Percentiles rank a stretch among this genome's conserved stretches.
These are phyloP conservation scores for Geophilus truncorum DNA, from an alignment of 2,888 invertebrate species.

Conservation along the genomic window DNA sequence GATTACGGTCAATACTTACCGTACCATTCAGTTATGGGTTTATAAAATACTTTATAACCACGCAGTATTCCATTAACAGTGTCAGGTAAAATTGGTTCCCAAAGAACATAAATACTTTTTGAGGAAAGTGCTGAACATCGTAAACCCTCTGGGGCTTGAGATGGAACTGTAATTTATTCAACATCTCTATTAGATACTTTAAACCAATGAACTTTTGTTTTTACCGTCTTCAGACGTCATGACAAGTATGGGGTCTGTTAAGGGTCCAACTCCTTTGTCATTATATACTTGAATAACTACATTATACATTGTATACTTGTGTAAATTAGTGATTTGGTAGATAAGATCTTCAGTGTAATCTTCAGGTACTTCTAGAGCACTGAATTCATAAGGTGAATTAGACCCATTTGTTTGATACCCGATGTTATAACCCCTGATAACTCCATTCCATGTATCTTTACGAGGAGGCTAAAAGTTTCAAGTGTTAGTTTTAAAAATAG, in stretches of 20 bases:
- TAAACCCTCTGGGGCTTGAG: not conserved
- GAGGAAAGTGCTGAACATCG: slow-evolving; percentile 27
- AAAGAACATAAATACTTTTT: slow-evolving; percentile 25
- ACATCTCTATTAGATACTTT: not conserved
- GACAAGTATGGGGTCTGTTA: not conserved
- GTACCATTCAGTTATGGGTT: slow-evolving; percentile 27
- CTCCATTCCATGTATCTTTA: slow-evolving; percentile 27
- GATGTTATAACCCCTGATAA: slow-evolving; percentile 17
- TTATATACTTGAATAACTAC: slow-evolving; percentile 23
- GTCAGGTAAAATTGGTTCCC: not conserved
- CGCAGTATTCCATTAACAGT: slow-evolving; percentile 18
- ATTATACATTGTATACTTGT: not conserved
- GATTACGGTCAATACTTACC: slow-evolving; percentile 23
- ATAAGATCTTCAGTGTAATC: slow-evolving; percentile 31
- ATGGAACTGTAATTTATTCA: not conserved
- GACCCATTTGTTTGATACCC: not conserved
- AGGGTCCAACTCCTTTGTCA: slow-evolving; percentile 5
- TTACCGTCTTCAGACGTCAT: slow-evolving; percentile 31
- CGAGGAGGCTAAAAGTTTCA: not conserved
- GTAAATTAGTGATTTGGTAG: not conserved
- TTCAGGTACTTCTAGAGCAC: slow-evolving; percentile 27
- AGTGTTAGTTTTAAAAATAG: no score
- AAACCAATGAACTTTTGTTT: not conserved
- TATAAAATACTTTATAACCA: slow-evolving; percentile 27
- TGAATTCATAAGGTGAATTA: not conserved